phyloP scores from a whole-genome alignment of 2,888 invertebrate genomes.

The Cremastinae sp. region DNA sequence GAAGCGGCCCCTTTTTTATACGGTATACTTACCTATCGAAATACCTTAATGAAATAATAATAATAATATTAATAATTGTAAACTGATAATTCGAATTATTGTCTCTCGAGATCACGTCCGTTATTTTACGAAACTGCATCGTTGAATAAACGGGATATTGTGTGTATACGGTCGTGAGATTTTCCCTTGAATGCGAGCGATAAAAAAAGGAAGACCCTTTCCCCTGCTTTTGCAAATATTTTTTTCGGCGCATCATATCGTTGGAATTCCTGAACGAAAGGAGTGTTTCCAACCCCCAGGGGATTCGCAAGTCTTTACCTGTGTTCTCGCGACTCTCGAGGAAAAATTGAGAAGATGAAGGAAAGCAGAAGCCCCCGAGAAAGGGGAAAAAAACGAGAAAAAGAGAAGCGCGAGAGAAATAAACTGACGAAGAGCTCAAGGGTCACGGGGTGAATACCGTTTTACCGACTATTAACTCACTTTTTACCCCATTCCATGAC shows the following conservation, averaged over 20 bases:
- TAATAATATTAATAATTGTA: too few relatives aligned
- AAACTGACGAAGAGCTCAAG: conserved; percentile 66
- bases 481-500: conserved; percentile 76
- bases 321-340: conserved; percentile 47
- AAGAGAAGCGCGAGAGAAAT: conserved; percentile 54
- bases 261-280: conserved; percentile 74
- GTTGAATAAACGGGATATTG: conserved; percentile 9
- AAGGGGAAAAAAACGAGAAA: conserved; percentile 50
- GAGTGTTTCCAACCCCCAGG: conserved; percentile 60
- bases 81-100: too few relatives aligned
- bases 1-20: too few relatives aligned
- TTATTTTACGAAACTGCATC: conserved; percentile 49
- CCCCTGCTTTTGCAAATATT: conserved; percentile 55
- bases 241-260: conserved; percentile 65
- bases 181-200: conserved; percentile 22
- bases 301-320: conserved; percentile 46
- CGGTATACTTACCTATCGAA: too few relatives aligned
- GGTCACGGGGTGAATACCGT: conserved; percentile 80
- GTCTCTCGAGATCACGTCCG: conserved; percentile 32
- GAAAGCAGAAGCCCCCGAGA: conserved; percentile 40
- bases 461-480: conserved; percentile 81
- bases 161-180: conserved; percentile 27
- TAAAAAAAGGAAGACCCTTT: conserved; percentile 23
- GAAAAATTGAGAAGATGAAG: conserved; percentile 40
- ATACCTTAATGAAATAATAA: too few relatives aligned